A percentile compares a stretch with the other conserved stretches of the same genome.
Conservation (phyloP, 1,140 invertebrate genomes). For the Asbolus verrucosus region DNA sequence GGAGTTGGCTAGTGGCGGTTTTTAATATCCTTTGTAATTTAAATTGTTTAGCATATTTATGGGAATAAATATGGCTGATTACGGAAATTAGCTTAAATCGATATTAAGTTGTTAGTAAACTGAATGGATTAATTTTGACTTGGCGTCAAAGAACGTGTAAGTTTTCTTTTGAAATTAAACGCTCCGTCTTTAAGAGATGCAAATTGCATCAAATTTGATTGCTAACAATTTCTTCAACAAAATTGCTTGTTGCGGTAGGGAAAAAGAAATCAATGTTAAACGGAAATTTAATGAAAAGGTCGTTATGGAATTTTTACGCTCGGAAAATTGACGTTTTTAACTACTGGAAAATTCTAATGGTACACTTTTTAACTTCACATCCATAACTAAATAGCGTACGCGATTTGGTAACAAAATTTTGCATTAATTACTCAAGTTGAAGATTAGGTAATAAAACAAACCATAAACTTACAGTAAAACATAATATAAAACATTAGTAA, state of each 20-base stretch:
- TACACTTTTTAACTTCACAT: no score
- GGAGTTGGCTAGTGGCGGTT: neutral
- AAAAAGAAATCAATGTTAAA: no score
- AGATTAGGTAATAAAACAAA: conserved; percentile 29
- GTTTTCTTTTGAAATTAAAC: no score
- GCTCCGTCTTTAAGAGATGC: no score
- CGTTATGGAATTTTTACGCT: neutral
- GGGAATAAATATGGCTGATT: conserved; percentile 16
- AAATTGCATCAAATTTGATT: no score
- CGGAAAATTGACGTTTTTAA: neutral
- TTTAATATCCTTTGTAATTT: conserved; percentile 17
- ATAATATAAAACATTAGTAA: conserved; percentile 29
- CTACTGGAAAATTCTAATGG: no score
- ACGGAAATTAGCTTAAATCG: conserved; percentile 14
- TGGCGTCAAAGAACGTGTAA: no score
- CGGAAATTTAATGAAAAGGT: neutral
- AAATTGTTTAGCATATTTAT: conserved; percentile 28
- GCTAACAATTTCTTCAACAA: no score
- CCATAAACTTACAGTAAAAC: conserved; percentile 28
- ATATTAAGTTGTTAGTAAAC: conserved; percentile 8
- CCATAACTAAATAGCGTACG: no score
- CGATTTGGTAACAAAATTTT: conserved; percentile 19
- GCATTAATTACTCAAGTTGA: conserved; percentile 18
- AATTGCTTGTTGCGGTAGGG: no score
- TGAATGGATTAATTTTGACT: neutral